phyloP scores from a whole-genome alignment of 2,888 invertebrate species.

The Spodoptera exigua region DNA sequence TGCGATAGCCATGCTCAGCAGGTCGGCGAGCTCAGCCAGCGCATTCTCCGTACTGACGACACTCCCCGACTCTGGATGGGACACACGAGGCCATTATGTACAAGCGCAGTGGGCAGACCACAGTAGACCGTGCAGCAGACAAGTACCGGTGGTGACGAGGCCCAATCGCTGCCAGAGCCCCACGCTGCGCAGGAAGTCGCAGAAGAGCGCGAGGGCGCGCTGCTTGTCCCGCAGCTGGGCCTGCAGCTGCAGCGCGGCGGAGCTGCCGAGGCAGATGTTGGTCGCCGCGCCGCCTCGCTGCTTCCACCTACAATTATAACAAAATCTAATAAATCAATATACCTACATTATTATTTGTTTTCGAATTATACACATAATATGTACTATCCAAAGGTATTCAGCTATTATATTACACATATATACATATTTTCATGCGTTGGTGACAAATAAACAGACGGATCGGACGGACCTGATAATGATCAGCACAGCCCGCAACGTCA shows the following conservation, averaged over 20 bases:
- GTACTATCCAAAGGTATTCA: no score
- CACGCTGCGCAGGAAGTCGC: slow-evolving; percentile 93
- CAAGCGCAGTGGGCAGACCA: no score
- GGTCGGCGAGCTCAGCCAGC: slow-evolving; percentile 94
- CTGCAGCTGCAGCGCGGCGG: slow-evolving; percentile 94
- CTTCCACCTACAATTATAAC: slow-evolving; percentile 83
- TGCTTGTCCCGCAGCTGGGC: slow-evolving; percentile 97
- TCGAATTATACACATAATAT: no score
- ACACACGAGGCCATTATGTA: no score
- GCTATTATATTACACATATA: no score
- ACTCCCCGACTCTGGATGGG: slow-evolving; percentile 64
- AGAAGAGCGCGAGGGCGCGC: slow-evolving; percentile 93
- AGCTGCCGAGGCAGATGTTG: slow-evolving; percentile 90
- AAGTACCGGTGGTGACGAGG: slow-evolving; percentile 66
- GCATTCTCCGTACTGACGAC: slow-evolving; percentile 82
- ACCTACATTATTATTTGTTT: no score
- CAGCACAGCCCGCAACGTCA: no score
- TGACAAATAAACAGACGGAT: no score
- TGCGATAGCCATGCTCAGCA: slow-evolving; percentile 92
- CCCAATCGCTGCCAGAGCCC: slow-evolving; percentile 91
- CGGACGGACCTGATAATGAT: no score
- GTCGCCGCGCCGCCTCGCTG: slow-evolving; percentile 65
- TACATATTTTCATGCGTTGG: no score
- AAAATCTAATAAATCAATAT: no score
- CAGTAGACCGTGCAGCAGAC: background rate